Evolutionary conservation across 1,140 invertebrate species (phyloP).

Genomic region (Euborellia annulipes): DNA sequence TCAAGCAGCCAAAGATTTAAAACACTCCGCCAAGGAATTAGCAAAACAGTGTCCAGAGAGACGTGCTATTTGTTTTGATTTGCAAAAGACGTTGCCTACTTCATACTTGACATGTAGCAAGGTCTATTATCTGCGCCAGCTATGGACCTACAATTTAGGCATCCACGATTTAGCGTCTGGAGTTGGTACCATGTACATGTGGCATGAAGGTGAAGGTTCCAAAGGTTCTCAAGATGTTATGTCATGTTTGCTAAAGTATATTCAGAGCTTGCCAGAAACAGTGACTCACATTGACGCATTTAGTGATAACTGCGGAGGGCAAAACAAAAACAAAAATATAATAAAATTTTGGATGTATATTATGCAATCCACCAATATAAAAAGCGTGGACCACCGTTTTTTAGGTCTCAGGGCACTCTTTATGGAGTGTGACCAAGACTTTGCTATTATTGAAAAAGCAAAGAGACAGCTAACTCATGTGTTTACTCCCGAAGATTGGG

Average conservation of each 20-base stretch:
- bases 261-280: conserved; percentile 11
- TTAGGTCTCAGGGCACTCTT: background rate
- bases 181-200: conserved; percentile 21
- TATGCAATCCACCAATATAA: conserved; percentile 7
- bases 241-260: conserved; percentile 18
- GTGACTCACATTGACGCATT: conserved; percentile 10
- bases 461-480: conserved; percentile 5
- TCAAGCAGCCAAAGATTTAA: too few species aligned
- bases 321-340: conserved; percentile 12
- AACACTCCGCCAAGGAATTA: too few species aligned
- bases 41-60: too few species aligned
- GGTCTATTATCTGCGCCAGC: conserved; percentile 22
- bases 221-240: conserved; percentile 21
- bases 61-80: conserved; percentile 16
- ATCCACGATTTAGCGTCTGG: conserved; percentile 18
- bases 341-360: conserved; percentile 6
- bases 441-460: conserved; percentile 4
- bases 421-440: conserved; percentile 8
- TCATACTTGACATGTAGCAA: conserved; percentile 17
- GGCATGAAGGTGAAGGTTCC: conserved; percentile 21
- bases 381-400: conserved; percentile 5
- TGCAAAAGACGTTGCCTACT: conserved; percentile 24
- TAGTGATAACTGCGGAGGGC: conserved; percentile 11
- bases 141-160: conserved; percentile 27
- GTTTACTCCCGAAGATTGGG: conserved; percentile 4